Conservation (phyloP, 2,113 vertebrate species). For the Oreochromis spilurus region DNA sequence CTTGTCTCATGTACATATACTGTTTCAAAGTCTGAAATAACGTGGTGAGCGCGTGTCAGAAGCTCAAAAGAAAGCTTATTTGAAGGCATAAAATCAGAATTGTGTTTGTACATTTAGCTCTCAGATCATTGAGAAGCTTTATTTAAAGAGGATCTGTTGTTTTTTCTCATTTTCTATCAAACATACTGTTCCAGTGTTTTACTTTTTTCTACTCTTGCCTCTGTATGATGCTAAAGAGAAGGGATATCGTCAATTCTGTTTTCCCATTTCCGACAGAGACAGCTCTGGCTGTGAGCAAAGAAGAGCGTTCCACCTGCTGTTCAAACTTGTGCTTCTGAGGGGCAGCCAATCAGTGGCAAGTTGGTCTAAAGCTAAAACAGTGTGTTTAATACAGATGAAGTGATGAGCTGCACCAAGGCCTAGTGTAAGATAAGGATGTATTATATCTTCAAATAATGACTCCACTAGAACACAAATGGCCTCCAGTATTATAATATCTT, state of each 20-base stretch:
- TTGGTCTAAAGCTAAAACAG: background rate
- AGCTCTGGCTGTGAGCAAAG: background rate
- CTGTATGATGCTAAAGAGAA: background rate
- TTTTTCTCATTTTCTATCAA: background rate
- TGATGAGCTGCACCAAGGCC: background rate
- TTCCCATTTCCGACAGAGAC: background rate
- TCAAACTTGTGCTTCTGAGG: background rate
- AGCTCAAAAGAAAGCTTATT: background rate
- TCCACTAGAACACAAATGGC: background rate
- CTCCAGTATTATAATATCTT: background rate
- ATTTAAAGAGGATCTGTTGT: background rate
- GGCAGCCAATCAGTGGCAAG: background rate
- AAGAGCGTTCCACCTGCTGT: accelerated
- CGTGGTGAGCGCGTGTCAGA: background rate
- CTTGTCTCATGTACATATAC: background rate
- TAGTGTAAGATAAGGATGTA: background rate
- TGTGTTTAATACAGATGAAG: background rate
- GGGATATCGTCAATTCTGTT: background rate
- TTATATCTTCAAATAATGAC: background rate
- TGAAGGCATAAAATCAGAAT: background rate
- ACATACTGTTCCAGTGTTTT: background rate
- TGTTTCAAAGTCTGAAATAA: background rate
- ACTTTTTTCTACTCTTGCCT: background rate
- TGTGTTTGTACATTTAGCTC: background rate
- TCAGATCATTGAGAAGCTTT: background rate